Base-by-base conservation (phyloP, 2,797 vertebrate species). In the Microcaecilia unicolor region DNA sequence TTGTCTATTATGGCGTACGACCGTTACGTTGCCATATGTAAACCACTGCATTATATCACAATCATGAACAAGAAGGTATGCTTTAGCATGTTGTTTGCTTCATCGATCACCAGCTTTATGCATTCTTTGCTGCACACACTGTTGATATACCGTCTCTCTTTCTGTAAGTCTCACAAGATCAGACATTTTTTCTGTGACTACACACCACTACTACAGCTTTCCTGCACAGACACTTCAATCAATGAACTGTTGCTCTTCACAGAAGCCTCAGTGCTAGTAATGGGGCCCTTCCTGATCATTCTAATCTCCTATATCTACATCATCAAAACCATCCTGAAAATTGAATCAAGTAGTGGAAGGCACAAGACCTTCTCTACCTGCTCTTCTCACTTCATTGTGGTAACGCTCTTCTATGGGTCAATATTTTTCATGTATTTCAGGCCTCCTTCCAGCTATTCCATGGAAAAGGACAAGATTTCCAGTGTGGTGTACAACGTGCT, bases 401-500 rank as follows among this genome's bases (percentile, higher is more conserved):
- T 49, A 3, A 58, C 36, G n/a, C 44, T 52, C 2, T 64, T 62
- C 38, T 58, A 41, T 9, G 58, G 58, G 15, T 64, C 60, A 9
- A 51, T 57, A 28, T 61, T 64, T 31, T 69, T 51, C 16, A 47
- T 55, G 24, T 69, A 57, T 22, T 52, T 61, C 15, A 22, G 19
- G 1, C 62, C 58, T 22, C 46, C 54, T 21, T 55, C 65, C 29
- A 60, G 35, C 27, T 64, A 54, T 17, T 47, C 36, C 11, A 34
- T 55, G 4, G 24, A 58, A 4, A 40, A 34, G 10, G 59, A 55
- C 6, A 64, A 69, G 28, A 33, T 55, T 24, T 34, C 60, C 1
- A 60, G 68, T 3, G 44, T 43, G 4, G 60, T 62, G 33, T 69
- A 67, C 11, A 66, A 42, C 4, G 53, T 72, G 13, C 6, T 66